phyloP scores from a whole-genome alignment of 2,113 vertebrate genomes.

The Misgurnus mizolepis region DNA sequence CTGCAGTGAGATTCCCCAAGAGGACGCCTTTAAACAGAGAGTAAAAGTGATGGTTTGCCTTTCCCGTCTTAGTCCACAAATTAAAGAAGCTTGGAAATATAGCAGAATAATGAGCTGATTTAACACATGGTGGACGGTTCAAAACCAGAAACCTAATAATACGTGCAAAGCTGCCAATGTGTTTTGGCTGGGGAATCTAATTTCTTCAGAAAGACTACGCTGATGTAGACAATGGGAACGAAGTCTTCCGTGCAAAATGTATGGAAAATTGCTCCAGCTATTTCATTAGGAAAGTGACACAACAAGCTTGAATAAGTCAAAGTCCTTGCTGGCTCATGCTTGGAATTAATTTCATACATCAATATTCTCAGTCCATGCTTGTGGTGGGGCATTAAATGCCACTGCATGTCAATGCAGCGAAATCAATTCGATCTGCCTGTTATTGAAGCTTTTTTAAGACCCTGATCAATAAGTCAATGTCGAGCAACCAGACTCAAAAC shows the following conservation, averaged over 20 bases:
- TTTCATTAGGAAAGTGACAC: constrained; percentile 2
- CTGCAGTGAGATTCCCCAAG: constrained; percentile 33
- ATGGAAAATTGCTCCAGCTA: not conserved
- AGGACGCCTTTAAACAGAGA: constrained; percentile 44
- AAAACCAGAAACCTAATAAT: constrained; percentile 30
- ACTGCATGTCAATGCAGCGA: constrained; percentile 45
- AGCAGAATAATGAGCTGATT: constrained; percentile 44
- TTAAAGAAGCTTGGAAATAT: constrained; percentile 37
- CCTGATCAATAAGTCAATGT: constrained; percentile 52
- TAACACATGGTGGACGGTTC: constrained; percentile 34
- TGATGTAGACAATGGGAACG: not conserved
- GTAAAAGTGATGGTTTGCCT: constrained; percentile 6
- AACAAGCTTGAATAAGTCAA: constrained; percentile 36
- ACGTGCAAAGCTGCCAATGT: constrained; percentile 19
- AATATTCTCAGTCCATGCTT: constrained; percentile 40
- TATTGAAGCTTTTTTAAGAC: constrained; percentile 50
- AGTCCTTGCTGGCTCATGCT: constrained; percentile 41
- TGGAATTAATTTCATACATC: constrained; percentile 51
- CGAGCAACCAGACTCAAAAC: constrained; percentile 31
- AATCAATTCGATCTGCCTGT: constrained; percentile 53
- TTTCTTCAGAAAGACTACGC: constrained; percentile 21
- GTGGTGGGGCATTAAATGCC: constrained; percentile 41
- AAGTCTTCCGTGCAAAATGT: not conserved
- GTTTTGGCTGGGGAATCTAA: constrained; percentile 25
- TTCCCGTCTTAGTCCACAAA: constrained; percentile 31